A percentile compares a stretch with the other conserved stretches of the same genome.
These are phyloP conservation scores for Discoglossus pictus DNA, from an alignment of 2,797 vertebrate species.

Conservation along the genomic window DNA sequence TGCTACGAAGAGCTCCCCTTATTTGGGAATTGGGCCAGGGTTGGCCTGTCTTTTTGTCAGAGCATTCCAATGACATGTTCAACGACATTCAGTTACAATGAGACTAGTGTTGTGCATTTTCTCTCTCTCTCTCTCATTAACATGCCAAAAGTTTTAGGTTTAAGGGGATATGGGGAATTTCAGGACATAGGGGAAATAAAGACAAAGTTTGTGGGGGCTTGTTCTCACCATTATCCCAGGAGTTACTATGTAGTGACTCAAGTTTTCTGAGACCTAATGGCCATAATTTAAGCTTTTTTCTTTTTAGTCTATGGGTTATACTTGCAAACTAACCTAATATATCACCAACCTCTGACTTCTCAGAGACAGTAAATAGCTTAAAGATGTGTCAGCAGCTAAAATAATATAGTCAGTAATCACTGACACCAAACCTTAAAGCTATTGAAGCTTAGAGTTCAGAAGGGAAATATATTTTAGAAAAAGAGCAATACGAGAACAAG, in stretches of 20 bases:
- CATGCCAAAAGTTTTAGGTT: constrained; percentile 40
- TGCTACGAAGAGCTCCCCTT: constrained; percentile 23
- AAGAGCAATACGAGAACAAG: too few species aligned
- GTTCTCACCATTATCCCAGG: constrained; percentile 1
- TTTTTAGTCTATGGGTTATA: constrained; percentile 4
- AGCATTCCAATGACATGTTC: constrained; percentile 49
- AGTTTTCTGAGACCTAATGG: accelerated
- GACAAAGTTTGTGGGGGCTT: constrained; percentile 22
- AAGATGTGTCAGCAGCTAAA: background rate
- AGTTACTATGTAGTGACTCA: background rate
- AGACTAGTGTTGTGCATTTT: constrained; percentile 35
- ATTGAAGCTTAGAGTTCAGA: too few species aligned
- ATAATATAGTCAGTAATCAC: constrained; percentile 49
- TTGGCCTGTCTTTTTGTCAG: constrained; percentile 36
- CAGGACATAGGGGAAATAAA: constrained; percentile 6
- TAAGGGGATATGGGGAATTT: constrained; percentile 20
- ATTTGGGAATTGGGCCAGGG: constrained; percentile 49
- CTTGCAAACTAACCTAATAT: constrained; percentile 17
- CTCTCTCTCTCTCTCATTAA: constrained; percentile 44
- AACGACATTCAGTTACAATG: constrained; percentile 41
- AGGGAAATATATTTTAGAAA: too few species aligned
- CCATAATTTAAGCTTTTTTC: constrained; percentile 21
- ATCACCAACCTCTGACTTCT: constrained; percentile 26
- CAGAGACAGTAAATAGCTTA: constrained; percentile 48
- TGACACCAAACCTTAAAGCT: constrained; percentile 5